Conservation (phyloP, 2,113 vertebrate species). For the Gorilla gorilla region DNA sequence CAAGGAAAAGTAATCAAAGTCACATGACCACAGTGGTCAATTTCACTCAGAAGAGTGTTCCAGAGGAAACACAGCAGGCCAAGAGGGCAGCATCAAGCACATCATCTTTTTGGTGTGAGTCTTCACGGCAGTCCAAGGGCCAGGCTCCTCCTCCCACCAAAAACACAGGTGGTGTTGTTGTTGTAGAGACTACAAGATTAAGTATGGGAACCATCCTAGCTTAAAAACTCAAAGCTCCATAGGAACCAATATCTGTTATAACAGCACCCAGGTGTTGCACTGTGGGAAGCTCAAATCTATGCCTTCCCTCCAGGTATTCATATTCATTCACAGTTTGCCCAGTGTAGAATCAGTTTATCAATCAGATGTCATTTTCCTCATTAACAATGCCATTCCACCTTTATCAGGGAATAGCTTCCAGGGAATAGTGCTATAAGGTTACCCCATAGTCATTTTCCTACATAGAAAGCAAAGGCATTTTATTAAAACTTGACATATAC, state of each 20-base stretch:
- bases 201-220: background rate
- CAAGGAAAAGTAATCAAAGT: background rate
- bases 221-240: background rate
- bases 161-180: background rate
- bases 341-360: background rate
- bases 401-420: background rate
- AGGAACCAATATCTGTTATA: background rate
- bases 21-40: background rate
- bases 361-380: background rate
- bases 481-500: background rate
- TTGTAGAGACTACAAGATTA: background rate
- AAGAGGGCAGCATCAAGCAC: rapidly evolving
- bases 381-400: background rate
- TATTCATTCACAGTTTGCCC: background rate
- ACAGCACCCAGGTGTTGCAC: background rate
- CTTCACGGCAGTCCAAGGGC: background rate
- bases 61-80: background rate
- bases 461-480: background rate
- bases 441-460: background rate
- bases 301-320: background rate
- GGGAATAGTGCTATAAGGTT: background rate
- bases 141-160: background rate
- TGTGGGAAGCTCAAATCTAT: background rate
- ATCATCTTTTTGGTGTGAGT: background rate
- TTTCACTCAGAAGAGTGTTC: background rate